Conservation (phyloP, 2,888 invertebrate genomes). For the Eupeodes luniger region DNA sequence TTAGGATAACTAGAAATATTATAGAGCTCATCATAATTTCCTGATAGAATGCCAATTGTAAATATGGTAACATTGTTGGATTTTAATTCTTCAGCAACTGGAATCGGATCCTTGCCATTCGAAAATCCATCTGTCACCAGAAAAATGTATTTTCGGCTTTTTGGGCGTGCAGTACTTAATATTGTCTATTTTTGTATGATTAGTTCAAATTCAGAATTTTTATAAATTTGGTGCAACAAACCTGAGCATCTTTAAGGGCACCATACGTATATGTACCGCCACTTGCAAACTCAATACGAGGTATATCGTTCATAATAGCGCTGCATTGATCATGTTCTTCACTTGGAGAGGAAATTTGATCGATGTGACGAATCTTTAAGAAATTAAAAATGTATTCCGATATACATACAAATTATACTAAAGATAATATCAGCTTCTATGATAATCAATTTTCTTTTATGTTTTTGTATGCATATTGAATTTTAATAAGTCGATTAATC, state of each 20-base stretch:
- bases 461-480: no score
- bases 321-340: constrained; percentile 87
- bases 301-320: constrained; percentile 86
- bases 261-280: constrained; percentile 89
- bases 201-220: background rate
- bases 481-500: no score
- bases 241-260: constrained; percentile 88
- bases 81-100: constrained; percentile 86
- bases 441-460: no score
- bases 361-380: constrained; percentile 85
- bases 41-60: constrained; percentile 87
- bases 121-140: constrained; percentile 90
- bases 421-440: no score
- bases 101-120: constrained; percentile 88
- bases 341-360: constrained; percentile 86
- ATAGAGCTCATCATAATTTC: constrained; percentile 87
- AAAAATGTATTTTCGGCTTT: constrained; percentile 87
- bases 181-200: constrained; percentile 82
- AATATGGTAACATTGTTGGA: constrained; percentile 85
- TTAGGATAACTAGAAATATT: constrained; percentile 88
- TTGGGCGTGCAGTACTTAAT: constrained; percentile 83
- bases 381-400: no score
- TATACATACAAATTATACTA: no score
- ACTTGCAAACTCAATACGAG: constrained; percentile 86
- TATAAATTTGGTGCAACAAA: constrained; percentile 78